A percentile compares a stretch with the other conserved stretches of the same genome.
These are phyloP conservation scores for Rhynchotus rufescens DNA, from an alignment of 2,797 vertebrate genomes.

Conservation along the genomic window DNA sequence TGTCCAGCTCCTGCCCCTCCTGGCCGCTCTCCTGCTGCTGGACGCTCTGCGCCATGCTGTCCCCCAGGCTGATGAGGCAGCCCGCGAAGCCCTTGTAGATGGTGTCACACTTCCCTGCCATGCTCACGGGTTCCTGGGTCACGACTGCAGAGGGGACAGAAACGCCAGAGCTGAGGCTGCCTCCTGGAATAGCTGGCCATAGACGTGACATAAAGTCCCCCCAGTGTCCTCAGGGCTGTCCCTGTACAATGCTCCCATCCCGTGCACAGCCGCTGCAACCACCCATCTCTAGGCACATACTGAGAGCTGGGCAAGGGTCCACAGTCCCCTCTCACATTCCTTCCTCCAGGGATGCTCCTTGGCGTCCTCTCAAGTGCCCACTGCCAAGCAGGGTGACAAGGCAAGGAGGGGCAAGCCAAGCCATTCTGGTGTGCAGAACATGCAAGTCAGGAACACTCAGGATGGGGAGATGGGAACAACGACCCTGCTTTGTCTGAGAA, in stretches of 20 bases:
- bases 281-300: not conserved
- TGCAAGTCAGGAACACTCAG: no score
- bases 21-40: constrained; percentile 80
- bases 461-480: no score
- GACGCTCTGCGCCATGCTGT: constrained; percentile 86
- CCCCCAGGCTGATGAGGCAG: constrained; percentile 93
- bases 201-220: not conserved
- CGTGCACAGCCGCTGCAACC: not conserved
- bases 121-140: constrained; percentile 67
- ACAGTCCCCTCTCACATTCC: not conserved
- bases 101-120: constrained; percentile 85
- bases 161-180: not conserved
- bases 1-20: constrained; percentile 87
- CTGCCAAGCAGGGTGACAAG: no score
- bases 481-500: no score
- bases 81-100: constrained; percentile 95
- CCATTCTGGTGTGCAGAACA: no score
- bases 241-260: no score
- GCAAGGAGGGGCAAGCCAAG: no score
- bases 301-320: not conserved
- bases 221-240: no score
- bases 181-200: fast-evolving
- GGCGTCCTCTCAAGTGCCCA: fast-evolving
- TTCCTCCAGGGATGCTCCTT: fast-evolving
- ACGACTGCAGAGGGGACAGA: not conserved